Conservation (phyloP, 2,888 invertebrate genomes). For the Stenichneumon culpator region DNA sequence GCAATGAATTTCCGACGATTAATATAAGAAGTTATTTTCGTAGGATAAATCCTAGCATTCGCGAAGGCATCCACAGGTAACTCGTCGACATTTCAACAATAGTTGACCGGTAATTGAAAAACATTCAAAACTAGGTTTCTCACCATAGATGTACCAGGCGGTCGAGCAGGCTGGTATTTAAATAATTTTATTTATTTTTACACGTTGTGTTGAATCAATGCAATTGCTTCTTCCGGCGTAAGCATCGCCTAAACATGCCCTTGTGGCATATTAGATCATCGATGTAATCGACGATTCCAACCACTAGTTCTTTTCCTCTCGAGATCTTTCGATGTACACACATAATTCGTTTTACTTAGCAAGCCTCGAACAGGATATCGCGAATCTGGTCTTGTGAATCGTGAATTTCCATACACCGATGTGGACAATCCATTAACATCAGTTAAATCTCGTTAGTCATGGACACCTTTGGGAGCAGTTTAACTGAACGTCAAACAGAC, state of each 20-base stretch:
- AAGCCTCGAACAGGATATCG: background rate
- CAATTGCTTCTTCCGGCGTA: background rate
- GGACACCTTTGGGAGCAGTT: slow-evolving; percentile 8
- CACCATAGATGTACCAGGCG: background rate
- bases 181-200: background rate
- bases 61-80: too few relatives aligned
- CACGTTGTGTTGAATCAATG: background rate
- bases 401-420: slow-evolving; percentile 32
- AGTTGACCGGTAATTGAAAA: too few relatives aligned
- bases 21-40: too few relatives aligned
- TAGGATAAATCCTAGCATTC: too few relatives aligned
- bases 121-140: too few relatives aligned
- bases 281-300: background rate
- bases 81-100: too few relatives aligned
- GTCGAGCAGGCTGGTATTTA: background rate
- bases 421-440: slow-evolving; percentile 50
- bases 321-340: background rate
- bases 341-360: slow-evolving; percentile 19
- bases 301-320: background rate
- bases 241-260: background rate
- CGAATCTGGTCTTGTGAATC: slow-evolving; percentile 5
- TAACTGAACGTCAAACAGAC: slow-evolving; percentile 22
- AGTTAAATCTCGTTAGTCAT: slow-evolving; percentile 25
- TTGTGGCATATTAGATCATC: background rate
- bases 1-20: too few relatives aligned